Evolutionary conservation across 2,113 vertebrate species (phyloP), one percentile per base, ranked within the genome.

Genomic region (Syngnathus scovelli): DNA sequence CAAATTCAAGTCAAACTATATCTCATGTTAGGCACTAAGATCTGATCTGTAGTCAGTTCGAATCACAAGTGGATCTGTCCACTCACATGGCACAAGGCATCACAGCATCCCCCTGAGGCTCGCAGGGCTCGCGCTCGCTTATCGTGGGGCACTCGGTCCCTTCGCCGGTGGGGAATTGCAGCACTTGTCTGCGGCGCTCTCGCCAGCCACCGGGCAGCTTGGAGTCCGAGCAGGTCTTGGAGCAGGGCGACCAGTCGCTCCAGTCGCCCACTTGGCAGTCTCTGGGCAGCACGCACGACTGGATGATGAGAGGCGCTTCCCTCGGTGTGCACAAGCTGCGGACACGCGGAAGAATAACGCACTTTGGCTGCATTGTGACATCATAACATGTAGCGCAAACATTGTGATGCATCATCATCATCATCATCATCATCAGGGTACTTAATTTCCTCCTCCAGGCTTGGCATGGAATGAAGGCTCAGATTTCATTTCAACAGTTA

Each of bases 211-310:
- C 78, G 5, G 93, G 91, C 12, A 90, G 86, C 2, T 79, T 83
- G 11, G 76, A 75, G 70, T 94, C 91, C 1, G 80, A 66, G 76
- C 97, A 99, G 1, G 88, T 87, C 84, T 94, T 94, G 54, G 95
- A 93, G 84, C 97, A 99, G 2, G 90, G 78, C 4, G 90, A 89
- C 96, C 96, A 98, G 27, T 91, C 89, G 0, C 88, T 79, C 97
- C 97, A 99, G 55, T 97, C 94, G 0, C 92, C 92, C 66, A 96
- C 76, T 75, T 93, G 91, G 78, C 96, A 98, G 72, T 94, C 94
- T 75, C 93, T 96, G 6, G 89, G 87, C 19, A 98, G 90, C 72
- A 96, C 91, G 51, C 97, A 99, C 67, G 96, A 93, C 86, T 96
- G 96, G 89, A 98, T 92, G 0, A 93, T 94, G 75, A 93, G 81